phyloP scores from a whole-genome alignment of 2,113 vertebrate species.

The cat (Felis catus) region F.catus_Fca126_mat1.0 CM031418.1:96606501-96607000 shows the following conservation, averaged over 20 bases:
- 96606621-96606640: not conserved
- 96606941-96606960: not conserved
- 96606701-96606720: not conserved
- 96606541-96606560: not conserved
- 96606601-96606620: not conserved
- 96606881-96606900: not conserved
- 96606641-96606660: not conserved
- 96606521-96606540: not conserved
- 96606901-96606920: not conserved
- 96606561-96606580: not conserved
- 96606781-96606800: constrained; percentile 20
- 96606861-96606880: not conserved
- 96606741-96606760: not conserved
- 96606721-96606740: not conserved
- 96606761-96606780: not conserved
- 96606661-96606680: not conserved
- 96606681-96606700: not conserved
- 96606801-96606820: not conserved
- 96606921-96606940: not conserved
- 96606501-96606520: constrained; percentile 11
- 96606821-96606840: not conserved
- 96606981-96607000: not conserved
- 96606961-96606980: not conserved
- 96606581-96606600: constrained; percentile 3
- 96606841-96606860: not conserved